Evolutionary conservation across 2,888 invertebrate genomes (phyloP).

Genomic region (Drosophila conformis): DNA sequence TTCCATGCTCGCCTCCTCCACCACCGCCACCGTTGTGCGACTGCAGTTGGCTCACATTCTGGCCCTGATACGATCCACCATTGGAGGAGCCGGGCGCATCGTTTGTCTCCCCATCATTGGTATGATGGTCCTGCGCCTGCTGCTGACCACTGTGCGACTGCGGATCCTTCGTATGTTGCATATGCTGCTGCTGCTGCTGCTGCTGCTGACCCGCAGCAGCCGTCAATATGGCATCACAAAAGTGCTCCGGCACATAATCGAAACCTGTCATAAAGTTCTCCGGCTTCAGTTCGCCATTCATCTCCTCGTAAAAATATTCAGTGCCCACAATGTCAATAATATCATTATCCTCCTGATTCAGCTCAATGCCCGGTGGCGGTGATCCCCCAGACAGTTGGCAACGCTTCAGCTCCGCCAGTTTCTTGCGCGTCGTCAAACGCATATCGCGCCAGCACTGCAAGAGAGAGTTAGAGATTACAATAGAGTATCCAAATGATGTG

Average conservation of each 20-base stretch:
- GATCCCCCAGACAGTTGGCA: slow-evolving; percentile 84
- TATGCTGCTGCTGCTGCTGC: slow-evolving; percentile 77
- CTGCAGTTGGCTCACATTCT: slow-evolving; percentile 76
- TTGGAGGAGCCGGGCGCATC: slow-evolving; percentile 83
- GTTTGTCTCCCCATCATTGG: slow-evolving; percentile 82
- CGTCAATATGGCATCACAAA: slow-evolving; percentile 83
- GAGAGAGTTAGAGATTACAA: not conserved
- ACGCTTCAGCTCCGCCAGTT: slow-evolving; percentile 83
- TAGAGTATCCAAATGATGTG: fast-evolving
- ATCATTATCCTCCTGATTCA: slow-evolving; percentile 84
- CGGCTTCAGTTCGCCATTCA: slow-evolving; percentile 83
- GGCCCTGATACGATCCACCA: slow-evolving; percentile 76
- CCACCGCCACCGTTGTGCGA: slow-evolving; percentile 73
- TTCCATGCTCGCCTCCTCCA: slow-evolving; percentile 64
- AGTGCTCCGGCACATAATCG: slow-evolving; percentile 83
- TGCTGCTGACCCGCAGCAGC: slow-evolving; percentile 83
- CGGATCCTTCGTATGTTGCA: slow-evolving; percentile 80
- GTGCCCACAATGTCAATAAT: slow-evolving; percentile 84
- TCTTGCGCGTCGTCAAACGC: slow-evolving; percentile 83
- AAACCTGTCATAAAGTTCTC: slow-evolving; percentile 84
- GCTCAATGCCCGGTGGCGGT: slow-evolving; percentile 83
- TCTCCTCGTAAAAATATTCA: slow-evolving; percentile 84
- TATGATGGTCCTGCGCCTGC: slow-evolving; percentile 80
- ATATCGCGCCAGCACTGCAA: slow-evolving; percentile 84
- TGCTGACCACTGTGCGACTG: slow-evolving; percentile 78